Conservation (phyloP, 2,797 vertebrate genomes). For the Octomys mimax region DNA sequence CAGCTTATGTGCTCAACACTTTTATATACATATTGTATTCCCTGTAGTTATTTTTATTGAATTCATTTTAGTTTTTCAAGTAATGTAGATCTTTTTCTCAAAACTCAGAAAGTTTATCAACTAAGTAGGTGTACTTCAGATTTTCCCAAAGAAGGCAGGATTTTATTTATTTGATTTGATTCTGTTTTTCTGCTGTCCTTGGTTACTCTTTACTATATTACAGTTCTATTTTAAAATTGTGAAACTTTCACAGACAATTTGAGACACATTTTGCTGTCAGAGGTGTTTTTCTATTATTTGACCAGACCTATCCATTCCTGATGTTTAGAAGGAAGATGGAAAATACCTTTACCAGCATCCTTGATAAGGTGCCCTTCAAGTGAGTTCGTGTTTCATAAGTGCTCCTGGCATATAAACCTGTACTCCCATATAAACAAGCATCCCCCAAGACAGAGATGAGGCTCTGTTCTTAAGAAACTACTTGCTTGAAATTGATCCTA, state of each 20-base stretch:
- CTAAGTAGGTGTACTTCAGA: slow-evolving; percentile 1
- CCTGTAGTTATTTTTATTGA: background rate
- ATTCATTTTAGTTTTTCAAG: background rate
- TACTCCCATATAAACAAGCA: background rate
- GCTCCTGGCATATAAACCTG: background rate
- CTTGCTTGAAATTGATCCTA: slow-evolving; percentile 62
- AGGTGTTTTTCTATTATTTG: slow-evolving; percentile 54
- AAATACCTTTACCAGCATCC: slow-evolving; percentile 28
- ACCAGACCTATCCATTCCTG: background rate
- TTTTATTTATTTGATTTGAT: slow-evolving; percentile 12
- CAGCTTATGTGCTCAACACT: background rate
- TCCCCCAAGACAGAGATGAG: slow-evolving; percentile 37
- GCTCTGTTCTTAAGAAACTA: slow-evolving; percentile 50
- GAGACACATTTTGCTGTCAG: slow-evolving; percentile 22
- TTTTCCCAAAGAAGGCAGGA: slow-evolving; percentile 3
- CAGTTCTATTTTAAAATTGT: slow-evolving; percentile 22
- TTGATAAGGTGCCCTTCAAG: slow-evolving; percentile 42
- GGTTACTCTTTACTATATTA: slow-evolving; percentile 31
- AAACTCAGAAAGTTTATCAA: slow-evolving; percentile 23
- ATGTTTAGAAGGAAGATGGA: background rate
- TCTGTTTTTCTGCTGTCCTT: slow-evolving; percentile 20
- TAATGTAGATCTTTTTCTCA: background rate
- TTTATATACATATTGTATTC: background rate
- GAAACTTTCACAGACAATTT: slow-evolving; percentile 39
- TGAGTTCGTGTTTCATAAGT: slow-evolving; percentile 28